These are phyloP conservation scores for Drosophila biarmipes DNA, from an alignment of 1,140 invertebrate genomes.

Conservation along the genomic window DNA sequence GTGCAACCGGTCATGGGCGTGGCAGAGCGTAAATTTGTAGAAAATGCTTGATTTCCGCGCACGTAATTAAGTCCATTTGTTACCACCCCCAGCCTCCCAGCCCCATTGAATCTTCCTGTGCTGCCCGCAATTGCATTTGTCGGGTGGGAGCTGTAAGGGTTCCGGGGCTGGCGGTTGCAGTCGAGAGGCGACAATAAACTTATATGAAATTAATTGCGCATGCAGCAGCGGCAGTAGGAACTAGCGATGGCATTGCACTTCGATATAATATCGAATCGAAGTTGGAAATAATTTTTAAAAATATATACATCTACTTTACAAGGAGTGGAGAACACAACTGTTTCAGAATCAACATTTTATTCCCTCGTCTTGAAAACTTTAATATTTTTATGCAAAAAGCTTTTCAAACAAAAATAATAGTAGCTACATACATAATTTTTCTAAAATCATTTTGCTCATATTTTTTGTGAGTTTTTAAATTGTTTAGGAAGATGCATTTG, in stretches of 20 bases:
- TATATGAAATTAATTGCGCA: constrained; percentile 83
- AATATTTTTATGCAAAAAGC: too few relatives aligned
- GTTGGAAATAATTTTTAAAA: not conserved
- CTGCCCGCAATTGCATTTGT: constrained; percentile 59
- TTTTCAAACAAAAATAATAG: too few relatives aligned
- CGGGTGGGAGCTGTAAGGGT: constrained; percentile 20
- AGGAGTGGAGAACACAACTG: too few relatives aligned
- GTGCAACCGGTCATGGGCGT: constrained; percentile 35
- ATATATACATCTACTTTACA: too few relatives aligned
- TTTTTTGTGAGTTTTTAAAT: too few relatives aligned
- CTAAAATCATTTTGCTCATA: too few relatives aligned
- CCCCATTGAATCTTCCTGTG: constrained; percentile 22
- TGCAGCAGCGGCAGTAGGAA: constrained; percentile 46
- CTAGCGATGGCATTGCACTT: constrained; percentile 4
- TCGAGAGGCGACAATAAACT: constrained; percentile 80
- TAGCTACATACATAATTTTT: too few relatives aligned
- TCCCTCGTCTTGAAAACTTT: too few relatives aligned
- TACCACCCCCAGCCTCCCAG: constrained; percentile 22
- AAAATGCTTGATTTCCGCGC: constrained; percentile 81
- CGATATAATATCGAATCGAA: not conserved
- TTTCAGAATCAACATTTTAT: too few relatives aligned
- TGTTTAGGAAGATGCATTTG: too few relatives aligned
- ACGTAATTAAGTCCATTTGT: constrained; percentile 83
- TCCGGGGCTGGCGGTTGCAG: constrained; percentile 34
- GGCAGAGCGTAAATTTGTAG: constrained; percentile 75